A percentile compares a stretch with the other conserved stretches of the same genome.
Evolutionary conservation across 2,888 invertebrate genomes (phyloP).

Genomic region (Ethmia dodecea): DNA sequence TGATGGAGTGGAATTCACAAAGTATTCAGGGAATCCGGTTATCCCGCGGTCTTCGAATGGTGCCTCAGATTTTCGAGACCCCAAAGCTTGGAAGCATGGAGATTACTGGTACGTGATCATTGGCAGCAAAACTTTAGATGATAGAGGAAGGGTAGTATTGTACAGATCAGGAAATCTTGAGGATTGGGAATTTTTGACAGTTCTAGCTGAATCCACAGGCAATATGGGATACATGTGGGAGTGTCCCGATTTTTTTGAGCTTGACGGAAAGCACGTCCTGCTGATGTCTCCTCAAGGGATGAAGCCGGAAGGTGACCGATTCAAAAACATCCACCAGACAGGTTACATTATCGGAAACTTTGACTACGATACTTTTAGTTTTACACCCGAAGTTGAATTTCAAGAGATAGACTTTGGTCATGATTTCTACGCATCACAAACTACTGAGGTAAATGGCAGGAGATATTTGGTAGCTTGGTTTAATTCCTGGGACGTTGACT

Average conservation of each 20-base stretch:
- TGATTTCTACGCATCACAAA: constrained; percentile 69
- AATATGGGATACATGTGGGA: constrained; percentile 71
- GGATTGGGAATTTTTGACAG: constrained; percentile 53
- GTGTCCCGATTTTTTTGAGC: constrained; percentile 71
- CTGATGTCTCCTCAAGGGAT: constrained; percentile 67
- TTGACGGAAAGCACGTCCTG: constrained; percentile 57
- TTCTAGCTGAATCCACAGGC: constrained; percentile 53
- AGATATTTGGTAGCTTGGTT: constrained; percentile 63
- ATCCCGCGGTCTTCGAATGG: constrained; percentile 45
- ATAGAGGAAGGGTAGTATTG: constrained; percentile 51
- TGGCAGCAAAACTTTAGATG: constrained; percentile 52
- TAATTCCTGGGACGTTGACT: constrained; percentile 58
- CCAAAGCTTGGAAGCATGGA: constrained; percentile 62
- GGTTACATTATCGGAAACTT: constrained; percentile 67
- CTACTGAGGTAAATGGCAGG: constrained; percentile 47
- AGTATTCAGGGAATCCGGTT: constrained; percentile 62
- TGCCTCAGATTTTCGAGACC: constrained; percentile 67
- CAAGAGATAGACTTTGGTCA: constrained; percentile 67
- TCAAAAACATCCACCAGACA: constrained; percentile 53
- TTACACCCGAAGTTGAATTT: constrained; percentile 46
- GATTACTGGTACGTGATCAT: constrained; percentile 61
- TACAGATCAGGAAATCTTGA: constrained; percentile 58
- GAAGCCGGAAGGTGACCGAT: constrained; percentile 53
- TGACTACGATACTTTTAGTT: constrained; percentile 54
- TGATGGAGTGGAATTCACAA: constrained; percentile 57